Conservation (phyloP, 2,888 invertebrate genomes). For the Ligdia adustata region DNA sequence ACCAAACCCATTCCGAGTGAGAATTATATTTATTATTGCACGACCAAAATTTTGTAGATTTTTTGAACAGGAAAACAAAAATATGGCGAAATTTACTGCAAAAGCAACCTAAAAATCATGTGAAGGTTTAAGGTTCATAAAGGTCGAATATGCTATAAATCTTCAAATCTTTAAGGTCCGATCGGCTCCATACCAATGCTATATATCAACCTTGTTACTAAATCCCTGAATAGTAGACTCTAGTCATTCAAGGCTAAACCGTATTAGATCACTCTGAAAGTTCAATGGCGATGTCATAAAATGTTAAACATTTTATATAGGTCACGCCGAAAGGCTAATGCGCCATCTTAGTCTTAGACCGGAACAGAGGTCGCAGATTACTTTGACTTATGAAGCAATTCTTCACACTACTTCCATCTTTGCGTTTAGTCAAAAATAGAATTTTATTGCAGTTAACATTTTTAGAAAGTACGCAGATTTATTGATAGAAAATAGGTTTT, state of each 20-base stretch:
- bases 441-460: conserved; percentile 4
- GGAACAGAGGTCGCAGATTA: conserved; percentile 23
- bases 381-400: conserved; percentile 24
- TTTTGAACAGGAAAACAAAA: too few relatives aligned
- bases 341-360: conserved; percentile 12
- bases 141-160: too few relatives aligned
- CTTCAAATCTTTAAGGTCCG: too few relatives aligned
- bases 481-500: conserved; percentile 21
- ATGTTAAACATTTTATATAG: conserved; percentile 37
- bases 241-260: conserved; percentile 30
- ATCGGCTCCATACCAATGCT: conserved; percentile 14
- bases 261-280: conserved; percentile 31
- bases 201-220: conserved; percentile 34
- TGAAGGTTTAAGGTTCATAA: too few relatives aligned
- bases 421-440: conserved; percentile 3
- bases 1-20: too few relatives aligned
- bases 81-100: too few relatives aligned
- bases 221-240: conserved; percentile 40
- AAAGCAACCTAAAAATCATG: too few relatives aligned
- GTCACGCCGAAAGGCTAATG: conserved; percentile 31
- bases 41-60: too few relatives aligned
- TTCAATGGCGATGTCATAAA: conserved; percentile 41
- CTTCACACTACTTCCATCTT: not conserved
- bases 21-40: too few relatives aligned
- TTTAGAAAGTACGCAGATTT: conserved; percentile 24